These are phyloP conservation scores for Mycalesis mineus DNA, from an alignment of 2,888 invertebrate genomes.

Conservation along the genomic window DNA sequence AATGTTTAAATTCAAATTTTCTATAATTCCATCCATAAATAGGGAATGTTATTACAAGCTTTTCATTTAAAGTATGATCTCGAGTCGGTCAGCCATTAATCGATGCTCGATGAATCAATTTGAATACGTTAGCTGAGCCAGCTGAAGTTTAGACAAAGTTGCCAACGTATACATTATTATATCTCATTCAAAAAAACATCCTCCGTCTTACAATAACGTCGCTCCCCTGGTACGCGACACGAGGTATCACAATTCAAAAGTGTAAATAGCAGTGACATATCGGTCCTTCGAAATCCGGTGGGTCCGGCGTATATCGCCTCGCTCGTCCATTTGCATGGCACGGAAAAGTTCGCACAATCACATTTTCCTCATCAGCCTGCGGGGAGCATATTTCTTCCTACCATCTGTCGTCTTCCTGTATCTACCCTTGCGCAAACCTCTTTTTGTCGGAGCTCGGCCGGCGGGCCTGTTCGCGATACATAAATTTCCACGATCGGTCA, in stretches of 20 bases:
- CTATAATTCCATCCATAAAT: background rate
- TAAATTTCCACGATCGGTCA: conserved; percentile 78
- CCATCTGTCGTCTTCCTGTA: conserved; percentile 76
- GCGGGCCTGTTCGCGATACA: conserved; percentile 74
- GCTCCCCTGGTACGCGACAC: conserved; percentile 42
- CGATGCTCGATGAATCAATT: conserved; percentile 58
- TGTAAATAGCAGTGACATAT: conserved; percentile 56
- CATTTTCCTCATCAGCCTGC: conserved; percentile 76
- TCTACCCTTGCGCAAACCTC: conserved; percentile 65
- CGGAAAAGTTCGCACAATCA: conserved; percentile 76
- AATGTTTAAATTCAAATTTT: background rate
- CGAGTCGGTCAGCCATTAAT: conserved; percentile 56
- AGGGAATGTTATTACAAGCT: conserved; percentile 28
- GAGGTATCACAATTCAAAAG: conserved; percentile 53
- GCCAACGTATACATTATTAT: conserved; percentile 48
- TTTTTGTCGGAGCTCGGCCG: conserved; percentile 69
- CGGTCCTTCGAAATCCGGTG: conserved; percentile 49
- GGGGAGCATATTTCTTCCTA: conserved; percentile 75
- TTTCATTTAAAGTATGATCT: conserved; percentile 45
- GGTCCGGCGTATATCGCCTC: conserved; percentile 53
- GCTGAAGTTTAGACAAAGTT: conserved; percentile 57
- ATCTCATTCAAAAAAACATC: conserved; percentile 50
- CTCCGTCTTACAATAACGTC: conserved; percentile 43
- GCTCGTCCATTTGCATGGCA: conserved; percentile 73
- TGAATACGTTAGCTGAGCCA: conserved; percentile 56